Evolutionary conservation across 2,113 vertebrate species (phyloP).

Genomic region (Otocyon megalotis): DNA sequence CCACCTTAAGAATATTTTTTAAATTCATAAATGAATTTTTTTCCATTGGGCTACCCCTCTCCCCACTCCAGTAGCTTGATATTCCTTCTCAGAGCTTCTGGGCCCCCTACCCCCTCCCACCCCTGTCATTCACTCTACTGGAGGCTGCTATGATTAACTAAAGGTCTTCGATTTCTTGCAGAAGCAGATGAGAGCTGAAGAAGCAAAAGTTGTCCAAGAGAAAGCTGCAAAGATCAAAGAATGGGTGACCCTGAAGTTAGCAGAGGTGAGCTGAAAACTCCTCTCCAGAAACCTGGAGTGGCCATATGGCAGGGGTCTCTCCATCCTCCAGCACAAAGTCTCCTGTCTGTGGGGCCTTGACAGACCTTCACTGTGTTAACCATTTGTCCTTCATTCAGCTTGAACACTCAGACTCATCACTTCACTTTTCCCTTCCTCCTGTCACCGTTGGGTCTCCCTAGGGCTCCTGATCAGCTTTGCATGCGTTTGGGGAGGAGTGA

Average conservation of each 20-base stretch:
- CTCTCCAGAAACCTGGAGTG: neutral
- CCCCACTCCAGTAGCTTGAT: neutral
- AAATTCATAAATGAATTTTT: neutral
- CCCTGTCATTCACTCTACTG: neutral
- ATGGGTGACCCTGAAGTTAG: slow-evolving; percentile 95
- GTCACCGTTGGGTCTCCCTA: neutral
- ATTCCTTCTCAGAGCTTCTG: neutral
- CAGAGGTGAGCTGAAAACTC: slow-evolving; percentile 89
- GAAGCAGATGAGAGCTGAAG: slow-evolving; percentile 94
- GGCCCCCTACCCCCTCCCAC: too few relatives aligned
- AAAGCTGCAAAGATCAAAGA: slow-evolving; percentile 98
- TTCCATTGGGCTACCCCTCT: neutral
- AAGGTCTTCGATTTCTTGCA: slow-evolving; percentile 80
- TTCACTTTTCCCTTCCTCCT: neutral
- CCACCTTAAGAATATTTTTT: neutral
- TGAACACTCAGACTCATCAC: neutral
- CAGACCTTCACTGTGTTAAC: neutral
- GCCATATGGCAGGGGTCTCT: neutral
- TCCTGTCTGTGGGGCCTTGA: neutral
- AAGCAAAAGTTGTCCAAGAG: slow-evolving; percentile 95
- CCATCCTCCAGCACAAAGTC: too few relatives aligned
- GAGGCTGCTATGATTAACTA: neutral
- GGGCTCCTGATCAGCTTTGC: neutral
- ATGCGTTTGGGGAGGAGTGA: neutral
- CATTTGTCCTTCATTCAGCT: neutral